Conservation (phyloP, 2,888 invertebrate species). For the Ceriagrion tenellum region DNA sequence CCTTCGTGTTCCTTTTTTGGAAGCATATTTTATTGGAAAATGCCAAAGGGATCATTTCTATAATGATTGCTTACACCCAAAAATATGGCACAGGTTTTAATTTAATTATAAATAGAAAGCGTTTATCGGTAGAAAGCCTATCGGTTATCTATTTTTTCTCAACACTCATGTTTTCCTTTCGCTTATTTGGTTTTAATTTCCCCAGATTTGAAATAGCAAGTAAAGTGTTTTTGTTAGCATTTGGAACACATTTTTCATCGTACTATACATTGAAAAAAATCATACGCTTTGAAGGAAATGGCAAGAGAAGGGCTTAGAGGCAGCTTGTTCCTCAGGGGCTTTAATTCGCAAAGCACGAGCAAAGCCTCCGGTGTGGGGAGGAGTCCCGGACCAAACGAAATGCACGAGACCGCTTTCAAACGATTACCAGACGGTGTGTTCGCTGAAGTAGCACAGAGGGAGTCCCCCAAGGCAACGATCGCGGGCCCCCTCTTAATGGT, state of each 20-base stretch:
- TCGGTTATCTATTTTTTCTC: too few relatives aligned
- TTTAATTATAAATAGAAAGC: too few relatives aligned
- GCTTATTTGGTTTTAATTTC: too few relatives aligned
- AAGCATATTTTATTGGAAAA: too few relatives aligned
- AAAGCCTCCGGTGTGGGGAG: neutral
- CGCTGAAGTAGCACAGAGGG: neutral
- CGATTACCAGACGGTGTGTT: neutral
- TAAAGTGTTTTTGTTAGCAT: neutral
- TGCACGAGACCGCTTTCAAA: neutral
- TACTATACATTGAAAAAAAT: neutral
- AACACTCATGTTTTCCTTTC: too few relatives aligned
- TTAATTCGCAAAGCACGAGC: neutral
- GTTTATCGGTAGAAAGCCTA: too few relatives aligned
- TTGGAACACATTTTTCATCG: neutral
- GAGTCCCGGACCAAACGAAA: neutral
- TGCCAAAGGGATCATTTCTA: too few relatives aligned
- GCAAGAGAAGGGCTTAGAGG: neutral
- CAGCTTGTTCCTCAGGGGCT: neutral
- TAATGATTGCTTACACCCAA: too few relatives aligned
- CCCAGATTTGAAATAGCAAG: too few relatives aligned
- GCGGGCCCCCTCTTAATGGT: neutral
- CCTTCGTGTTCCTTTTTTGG: too few relatives aligned
- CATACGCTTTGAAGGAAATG: neutral
- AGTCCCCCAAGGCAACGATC: neutral
- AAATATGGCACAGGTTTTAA: too few relatives aligned